phyloP scores from a whole-genome alignment of 2,888 invertebrate species.

The Chloroclystis v-ata region DNA sequence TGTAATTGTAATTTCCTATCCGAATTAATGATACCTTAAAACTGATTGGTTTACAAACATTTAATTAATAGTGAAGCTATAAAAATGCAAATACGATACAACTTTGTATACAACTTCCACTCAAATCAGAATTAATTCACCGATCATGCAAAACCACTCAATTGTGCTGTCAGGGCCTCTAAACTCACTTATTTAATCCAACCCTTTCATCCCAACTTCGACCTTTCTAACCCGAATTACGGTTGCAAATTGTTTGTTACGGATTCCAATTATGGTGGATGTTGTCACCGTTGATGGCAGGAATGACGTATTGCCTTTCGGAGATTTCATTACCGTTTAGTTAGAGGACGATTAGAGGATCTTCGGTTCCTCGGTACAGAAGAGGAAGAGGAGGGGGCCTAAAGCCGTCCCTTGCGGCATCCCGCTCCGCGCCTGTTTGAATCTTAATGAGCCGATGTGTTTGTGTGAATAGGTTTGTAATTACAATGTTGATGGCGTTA shows the following conservation, averaged over 20 bases:
- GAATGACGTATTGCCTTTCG: slow-evolving; percentile 27
- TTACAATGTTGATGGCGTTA: slow-evolving; percentile 14
- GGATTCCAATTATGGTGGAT: slow-evolving; percentile 19
- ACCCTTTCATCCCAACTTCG: slow-evolving; percentile 11
- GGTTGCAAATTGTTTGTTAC: slow-evolving; percentile 20
- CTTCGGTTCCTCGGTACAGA: too few species aligned
- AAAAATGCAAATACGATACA: not conserved
- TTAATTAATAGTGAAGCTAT: too few species aligned
- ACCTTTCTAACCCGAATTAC: slow-evolving; percentile 12
- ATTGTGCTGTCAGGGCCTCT: slow-evolving; percentile 19
- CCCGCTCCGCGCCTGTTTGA: slow-evolving; percentile 5
- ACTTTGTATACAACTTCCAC: slow-evolving; percentile 3
- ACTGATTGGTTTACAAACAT: too few species aligned
- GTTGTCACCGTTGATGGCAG: slow-evolving; percentile 22
- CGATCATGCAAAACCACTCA: slow-evolving; percentile 25
- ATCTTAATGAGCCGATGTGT: slow-evolving; percentile 24
- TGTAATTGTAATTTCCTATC: too few species aligned
- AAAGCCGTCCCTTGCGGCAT: slow-evolving; percentile 17
- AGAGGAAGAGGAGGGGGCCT: slow-evolving; percentile 12
- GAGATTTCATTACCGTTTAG: slow-evolving; percentile 28
- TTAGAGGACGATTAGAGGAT: slow-evolving; percentile 18
- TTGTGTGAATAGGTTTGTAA: slow-evolving; percentile 21
- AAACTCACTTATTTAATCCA: slow-evolving; percentile 19
- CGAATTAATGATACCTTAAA: too few species aligned
- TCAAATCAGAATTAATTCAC: slow-evolving; percentile 21